Percentiles rank a stretch among this genome's conserved stretches.
These are phyloP conservation scores for Euproctis similis DNA, from an alignment of 2,888 invertebrate species.

Conservation along the genomic window DNA sequence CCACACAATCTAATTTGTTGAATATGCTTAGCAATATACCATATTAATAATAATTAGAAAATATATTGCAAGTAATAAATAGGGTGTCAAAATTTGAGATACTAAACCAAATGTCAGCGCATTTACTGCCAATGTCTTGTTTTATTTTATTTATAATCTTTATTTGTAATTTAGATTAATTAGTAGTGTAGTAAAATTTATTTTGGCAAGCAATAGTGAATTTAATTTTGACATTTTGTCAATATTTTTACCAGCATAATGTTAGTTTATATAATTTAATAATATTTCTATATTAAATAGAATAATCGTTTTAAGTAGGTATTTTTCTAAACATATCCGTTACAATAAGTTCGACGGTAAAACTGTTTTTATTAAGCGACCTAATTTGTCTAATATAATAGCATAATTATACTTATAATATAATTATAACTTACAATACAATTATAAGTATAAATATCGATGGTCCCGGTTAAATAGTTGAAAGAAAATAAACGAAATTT, in stretches of 20 bases:
- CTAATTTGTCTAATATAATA: conserved; percentile 24
- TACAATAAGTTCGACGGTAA: conserved; percentile 56
- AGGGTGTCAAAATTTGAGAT: too few species aligned
- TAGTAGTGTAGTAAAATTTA: conserved; percentile 23
- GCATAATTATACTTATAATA: conserved; percentile 14
- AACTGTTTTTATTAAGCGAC: conserved; percentile 31
- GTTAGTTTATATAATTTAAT: conserved; percentile 6
- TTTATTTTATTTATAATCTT: too few species aligned
- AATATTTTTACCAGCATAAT: conserved; percentile 10
- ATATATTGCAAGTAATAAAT: too few species aligned
- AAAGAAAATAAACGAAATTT: too few species aligned
- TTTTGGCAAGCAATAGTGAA: conserved; percentile 17
- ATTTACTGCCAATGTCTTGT: conserved; percentile 32
- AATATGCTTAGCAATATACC: too few species aligned
- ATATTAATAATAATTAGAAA: too few species aligned
- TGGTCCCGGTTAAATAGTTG: too few species aligned
- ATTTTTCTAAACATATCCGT: conserved; percentile 52
- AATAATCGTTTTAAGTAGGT: conserved; percentile 25
- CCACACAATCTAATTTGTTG: too few species aligned
- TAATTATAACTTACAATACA: too few species aligned
- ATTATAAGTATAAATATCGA: too few species aligned
- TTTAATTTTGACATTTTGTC: conserved; percentile 10
- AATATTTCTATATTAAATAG: conserved; percentile 25
- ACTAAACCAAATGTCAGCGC: conserved; percentile 48
- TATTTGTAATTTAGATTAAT: conserved; percentile 16